These are phyloP conservation scores for Bombus balteatus DNA, from an alignment of 1,140 invertebrate genomes.

Conservation along the genomic window DNA sequence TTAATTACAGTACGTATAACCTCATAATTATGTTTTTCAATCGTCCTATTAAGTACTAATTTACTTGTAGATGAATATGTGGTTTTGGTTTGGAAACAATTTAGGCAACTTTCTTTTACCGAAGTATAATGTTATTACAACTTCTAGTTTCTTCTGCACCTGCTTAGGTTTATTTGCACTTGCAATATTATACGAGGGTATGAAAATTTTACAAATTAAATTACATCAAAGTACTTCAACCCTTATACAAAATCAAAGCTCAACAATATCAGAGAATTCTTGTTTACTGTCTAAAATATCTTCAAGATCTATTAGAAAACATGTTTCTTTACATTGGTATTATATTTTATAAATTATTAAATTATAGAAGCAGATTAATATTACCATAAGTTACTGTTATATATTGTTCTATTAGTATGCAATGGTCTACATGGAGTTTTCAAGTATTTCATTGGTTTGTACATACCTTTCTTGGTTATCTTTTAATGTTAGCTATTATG, in stretches of 20 bases:
- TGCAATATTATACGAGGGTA: constrained; percentile 84
- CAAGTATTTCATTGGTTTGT: constrained; percentile 78
- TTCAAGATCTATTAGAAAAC: constrained; percentile 47
- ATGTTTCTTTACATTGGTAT: constrained; percentile 64
- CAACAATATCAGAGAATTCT: constrained; percentile 71
- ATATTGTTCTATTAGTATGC: constrained; percentile 55
- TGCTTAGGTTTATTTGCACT: constrained; percentile 83
- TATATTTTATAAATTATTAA: background rate
- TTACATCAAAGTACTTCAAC: constrained; percentile 62
- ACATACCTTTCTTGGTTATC: constrained; percentile 87
- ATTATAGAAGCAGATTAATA: background rate
- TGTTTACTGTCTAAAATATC: constrained; percentile 74
- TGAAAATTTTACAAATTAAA: constrained; percentile 82
- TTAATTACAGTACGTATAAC: constrained; percentile 38
- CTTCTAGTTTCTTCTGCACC: constrained; percentile 81
- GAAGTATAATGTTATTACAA: constrained; percentile 81
- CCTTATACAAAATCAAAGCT: constrained; percentile 30
- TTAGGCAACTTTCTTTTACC: constrained; percentile 83
- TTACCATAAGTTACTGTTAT: constrained; percentile 21
- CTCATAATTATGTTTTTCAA: background rate
- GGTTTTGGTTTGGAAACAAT: constrained; percentile 84
- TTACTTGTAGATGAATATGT: constrained; percentile 83
- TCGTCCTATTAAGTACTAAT: background rate
- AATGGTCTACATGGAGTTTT: constrained; percentile 70
- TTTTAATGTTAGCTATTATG: constrained; percentile 96